Percentiles rank a stretch among this genome's conserved stretches.
Evolutionary conservation across 1,140 invertebrate species (phyloP).

Genomic region (Temnothorax nylanderi): DNA sequence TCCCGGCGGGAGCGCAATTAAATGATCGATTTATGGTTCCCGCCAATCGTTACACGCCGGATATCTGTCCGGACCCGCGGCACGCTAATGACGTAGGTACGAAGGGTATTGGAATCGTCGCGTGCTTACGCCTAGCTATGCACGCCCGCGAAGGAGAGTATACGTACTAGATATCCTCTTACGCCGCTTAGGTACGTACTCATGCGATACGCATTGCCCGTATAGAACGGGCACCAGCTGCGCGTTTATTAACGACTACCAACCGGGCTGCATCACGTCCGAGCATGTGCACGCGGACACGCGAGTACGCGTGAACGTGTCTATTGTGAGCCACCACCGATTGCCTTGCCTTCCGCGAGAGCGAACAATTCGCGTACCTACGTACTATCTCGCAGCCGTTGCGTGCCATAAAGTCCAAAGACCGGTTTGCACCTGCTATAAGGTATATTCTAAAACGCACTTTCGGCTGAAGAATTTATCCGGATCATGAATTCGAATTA

Average conservation of each 20-base stretch:
- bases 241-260: slow-evolving; percentile 45
- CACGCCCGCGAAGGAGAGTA: neutral
- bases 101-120: slow-evolving; percentile 33
- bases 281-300: neutral
- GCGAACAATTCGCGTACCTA: neutral
- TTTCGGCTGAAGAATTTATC: neutral
- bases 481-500: neutral
- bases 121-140: slow-evolving; percentile 44
- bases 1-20: slow-evolving; percentile 77
- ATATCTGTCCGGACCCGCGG: slow-evolving; percentile 64
- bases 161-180: slow-evolving; percentile 18
- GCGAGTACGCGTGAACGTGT: slow-evolving; percentile 33
- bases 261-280: neutral
- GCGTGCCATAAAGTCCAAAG: neutral
- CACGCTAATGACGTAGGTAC: slow-evolving; percentile 74
- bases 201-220: slow-evolving; percentile 10
- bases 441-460: neutral
- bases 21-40: slow-evolving; percentile 82
- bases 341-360: neutral
- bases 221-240: slow-evolving; percentile 14
- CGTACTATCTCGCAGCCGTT: neutral
- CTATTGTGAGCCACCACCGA: slow-evolving; percentile 38
- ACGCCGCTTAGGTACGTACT: neutral
- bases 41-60: slow-evolving; percentile 77
- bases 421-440: slow-evolving; percentile 4